Base-by-base conservation (phyloP, 2,888 invertebrate species). In the Cantharis flavilabris region DNA sequence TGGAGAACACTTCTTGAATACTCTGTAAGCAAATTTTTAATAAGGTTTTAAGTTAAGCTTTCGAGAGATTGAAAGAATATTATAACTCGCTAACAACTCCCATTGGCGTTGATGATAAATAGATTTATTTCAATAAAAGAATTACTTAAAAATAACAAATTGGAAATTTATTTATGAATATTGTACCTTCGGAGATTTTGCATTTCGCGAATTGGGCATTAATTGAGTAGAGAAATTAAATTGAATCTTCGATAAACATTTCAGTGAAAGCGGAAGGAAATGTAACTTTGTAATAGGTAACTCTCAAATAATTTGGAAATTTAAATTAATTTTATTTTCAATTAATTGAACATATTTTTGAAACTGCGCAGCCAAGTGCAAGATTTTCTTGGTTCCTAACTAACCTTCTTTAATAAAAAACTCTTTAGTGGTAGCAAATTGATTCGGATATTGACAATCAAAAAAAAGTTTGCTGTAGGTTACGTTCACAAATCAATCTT, bases 1-100 rank as follows among this genome's bases (percentile, higher is more conserved):
- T 1, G 95, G 94, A 11, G 96, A 95, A 0, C 95, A 93, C 87
- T 97, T 97, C 87, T 96, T 97, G 90, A 94, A 96, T 76, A 97
- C 96, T 86, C 96, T 92, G 89, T 16, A 88, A 89, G 73, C 72
- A 83, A 82, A 76, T 69, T 30, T 49, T 49, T 62, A 13, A 26
- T 26, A 23, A 67, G 5, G 23, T 3, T 67, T 67, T 64, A 5
- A 20, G 20, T 64, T 67, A 11, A n/a, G 13, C n/a, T 23, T 65
- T 23, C 13, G 26, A 11, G 9, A 23, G 13, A 67, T 7, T n/a
- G n/a, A 7, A 49, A n/a, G 7, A n/a, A 49, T n/a, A 26, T 26
- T 9, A 49, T 49, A 49, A n/a, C 49, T 49, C 3, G 7, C n/a
- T 49, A 49, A 49, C 49, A 49, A 49, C 7, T 2, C n/a, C 26